phyloP scores from a whole-genome alignment of 1,140 invertebrate species.

The Brachionus manjavacas region DNA sequence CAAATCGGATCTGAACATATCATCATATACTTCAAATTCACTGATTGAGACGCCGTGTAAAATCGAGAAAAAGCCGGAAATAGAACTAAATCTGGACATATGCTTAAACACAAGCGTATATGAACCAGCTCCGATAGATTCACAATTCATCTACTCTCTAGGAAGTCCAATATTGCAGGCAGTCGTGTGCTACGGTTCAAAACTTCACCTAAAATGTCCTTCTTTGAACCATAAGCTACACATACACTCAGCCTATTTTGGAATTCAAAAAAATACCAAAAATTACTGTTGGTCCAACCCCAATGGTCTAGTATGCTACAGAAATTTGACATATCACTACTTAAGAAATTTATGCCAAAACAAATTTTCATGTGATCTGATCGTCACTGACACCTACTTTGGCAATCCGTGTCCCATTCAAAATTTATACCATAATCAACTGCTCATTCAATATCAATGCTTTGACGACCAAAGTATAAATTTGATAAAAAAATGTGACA shows the following conservation, averaged over 20 bases:
- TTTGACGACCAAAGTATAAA: neutral
- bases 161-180: neutral
- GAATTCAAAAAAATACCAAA: slow-evolving; percentile 4
- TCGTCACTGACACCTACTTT: slow-evolving; percentile 1
- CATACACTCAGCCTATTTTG: slow-evolving; percentile 24
- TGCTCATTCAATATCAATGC: slow-evolving; percentile 32
- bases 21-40: neutral
- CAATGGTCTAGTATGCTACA: slow-evolving; percentile 5
- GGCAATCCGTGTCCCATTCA: slow-evolving; percentile 20
- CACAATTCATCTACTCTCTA: neutral
- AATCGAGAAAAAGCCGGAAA: neutral
- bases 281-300: slow-evolving; percentile 12
- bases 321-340: neutral
- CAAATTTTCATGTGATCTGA: neutral
- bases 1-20: neutral
- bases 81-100: neutral
- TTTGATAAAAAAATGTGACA: neutral
- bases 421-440: slow-evolving; percentile 28
- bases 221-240: neutral
- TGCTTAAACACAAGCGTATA: neutral
- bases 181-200: slow-evolving; percentile 21
- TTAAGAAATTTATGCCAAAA: slow-evolving; percentile 19
- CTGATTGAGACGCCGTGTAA: neutral
- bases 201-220: neutral
- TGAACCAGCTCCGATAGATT: neutral